Evolutionary conservation across 2,113 vertebrate species (phyloP).

Genomic region (Spea bombifrons): DNA sequence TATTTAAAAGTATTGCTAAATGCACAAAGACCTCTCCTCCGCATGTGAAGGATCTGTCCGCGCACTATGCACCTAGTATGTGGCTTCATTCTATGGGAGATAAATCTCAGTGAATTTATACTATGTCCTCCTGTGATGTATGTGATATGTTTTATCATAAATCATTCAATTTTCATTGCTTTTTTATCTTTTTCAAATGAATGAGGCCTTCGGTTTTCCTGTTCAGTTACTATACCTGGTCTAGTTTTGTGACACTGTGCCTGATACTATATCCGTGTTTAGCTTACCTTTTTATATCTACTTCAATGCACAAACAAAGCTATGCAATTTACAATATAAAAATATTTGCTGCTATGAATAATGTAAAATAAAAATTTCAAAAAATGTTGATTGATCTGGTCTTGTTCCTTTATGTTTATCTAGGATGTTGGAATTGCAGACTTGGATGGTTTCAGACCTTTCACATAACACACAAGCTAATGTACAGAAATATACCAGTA

Average conservation of each 20-base stretch:
- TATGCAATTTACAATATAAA: not conserved
- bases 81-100: no score
- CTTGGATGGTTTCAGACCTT: no score
- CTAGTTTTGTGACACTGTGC: conserved; percentile 57
- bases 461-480: no score
- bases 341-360: not conserved
- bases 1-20: no score
- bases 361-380: conserved; percentile 19
- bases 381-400: not conserved
- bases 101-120: no score
- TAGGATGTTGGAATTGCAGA: no score
- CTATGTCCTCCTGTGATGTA: no score
- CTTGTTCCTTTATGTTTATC: no score
- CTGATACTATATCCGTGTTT: conserved; percentile 45
- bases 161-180: not conserved
- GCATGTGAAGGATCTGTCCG: no score
- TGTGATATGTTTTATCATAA: not conserved
- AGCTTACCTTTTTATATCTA: not conserved
- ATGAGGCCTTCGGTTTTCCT: conserved; percentile 62
- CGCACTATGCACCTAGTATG: no score
- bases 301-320: not conserved
- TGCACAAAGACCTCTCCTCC: no score
- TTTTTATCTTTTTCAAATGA: conserved; percentile 58
- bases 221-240: conserved; percentile 64
- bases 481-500: no score